These are phyloP conservation scores for Trissoscelio sp. DNA, from an alignment of 2,888 invertebrate genomes.

Conservation along the genomic window DNA sequence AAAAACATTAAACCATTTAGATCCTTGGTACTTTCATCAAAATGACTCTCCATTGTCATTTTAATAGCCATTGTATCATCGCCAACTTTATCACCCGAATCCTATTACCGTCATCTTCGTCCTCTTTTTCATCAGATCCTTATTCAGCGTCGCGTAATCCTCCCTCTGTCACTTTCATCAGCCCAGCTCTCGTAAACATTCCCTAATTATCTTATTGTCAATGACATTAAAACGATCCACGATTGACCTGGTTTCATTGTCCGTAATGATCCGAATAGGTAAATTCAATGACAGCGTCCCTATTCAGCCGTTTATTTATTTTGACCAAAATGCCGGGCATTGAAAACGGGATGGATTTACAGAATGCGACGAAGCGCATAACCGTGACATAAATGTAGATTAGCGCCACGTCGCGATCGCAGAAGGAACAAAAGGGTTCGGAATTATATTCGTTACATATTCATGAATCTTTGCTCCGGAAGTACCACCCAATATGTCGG, in stretches of 20 bases:
- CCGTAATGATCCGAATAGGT: slow-evolving; percentile 28
- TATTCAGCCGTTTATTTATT: slow-evolving; percentile 52
- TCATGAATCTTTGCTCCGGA: slow-evolving; percentile 72
- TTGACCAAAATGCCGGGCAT: slow-evolving; percentile 34
- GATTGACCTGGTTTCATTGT: slow-evolving; percentile 54
- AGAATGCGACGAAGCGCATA: slow-evolving; percentile 58
- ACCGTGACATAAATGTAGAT: slow-evolving; percentile 66
- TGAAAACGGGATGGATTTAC: slow-evolving; percentile 56
- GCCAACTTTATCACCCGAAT: slow-evolving; percentile 42
- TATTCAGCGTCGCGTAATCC: slow-evolving; percentile 34
- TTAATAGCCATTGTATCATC: slow-evolving; percentile 51
- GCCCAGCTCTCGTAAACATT: slow-evolving; percentile 20
- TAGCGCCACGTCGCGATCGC: slow-evolving; percentile 60
- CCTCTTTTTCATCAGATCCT: slow-evolving; percentile 29
- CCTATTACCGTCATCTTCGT: slow-evolving; percentile 41
- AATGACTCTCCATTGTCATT: slow-evolving; percentile 41
- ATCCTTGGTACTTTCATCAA: slow-evolving; percentile 8
- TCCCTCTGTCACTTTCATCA: slow-evolving; percentile 13
- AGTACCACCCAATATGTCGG: slow-evolving; percentile 70
- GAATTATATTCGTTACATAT: slow-evolving; percentile 77
- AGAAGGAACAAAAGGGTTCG: slow-evolving; percentile 73
- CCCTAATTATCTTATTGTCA: slow-evolving; percentile 49
- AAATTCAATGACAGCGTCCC: slow-evolving; percentile 29
- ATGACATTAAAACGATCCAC: slow-evolving; percentile 37
- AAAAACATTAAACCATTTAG: slow-evolving; percentile 11